Percentiles rank a stretch among this genome's conserved stretches.
phyloP scores from a whole-genome alignment of 1,140 invertebrate species.

The Cylas formicarius region DNA sequence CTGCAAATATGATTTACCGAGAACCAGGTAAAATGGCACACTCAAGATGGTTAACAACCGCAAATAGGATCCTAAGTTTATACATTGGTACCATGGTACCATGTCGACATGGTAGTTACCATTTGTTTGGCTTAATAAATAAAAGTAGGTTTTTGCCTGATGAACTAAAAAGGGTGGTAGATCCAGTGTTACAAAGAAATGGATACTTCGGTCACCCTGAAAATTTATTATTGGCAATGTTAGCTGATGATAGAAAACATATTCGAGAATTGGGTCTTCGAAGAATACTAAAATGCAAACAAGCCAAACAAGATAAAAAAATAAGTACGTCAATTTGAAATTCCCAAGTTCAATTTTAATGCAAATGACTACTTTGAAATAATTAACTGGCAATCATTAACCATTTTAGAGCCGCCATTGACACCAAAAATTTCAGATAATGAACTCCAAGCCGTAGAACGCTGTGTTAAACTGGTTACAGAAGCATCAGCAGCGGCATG shows the following conservation, averaged over 20 bases:
- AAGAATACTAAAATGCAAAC: conserved; percentile 13
- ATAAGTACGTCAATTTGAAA: conserved; percentile 16
- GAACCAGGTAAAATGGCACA: conserved; percentile 23
- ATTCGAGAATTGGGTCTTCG: conserved; percentile 14
- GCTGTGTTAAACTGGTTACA: too few relatives aligned
- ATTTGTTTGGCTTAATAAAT: too few relatives aligned
- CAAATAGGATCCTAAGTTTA: conserved; percentile 11
- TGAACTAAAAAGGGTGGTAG: too few relatives aligned
- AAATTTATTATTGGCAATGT: too few relatives aligned
- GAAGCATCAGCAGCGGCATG: too few relatives aligned
- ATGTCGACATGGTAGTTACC: too few relatives aligned
- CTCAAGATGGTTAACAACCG: conserved; percentile 27
- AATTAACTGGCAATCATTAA: conserved; percentile 18
- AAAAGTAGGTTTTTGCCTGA: too few relatives aligned
- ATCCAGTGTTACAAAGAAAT: too few relatives aligned
- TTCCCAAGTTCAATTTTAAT: conserved; percentile 17
- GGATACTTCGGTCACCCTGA: too few relatives aligned
- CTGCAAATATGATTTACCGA: conserved; percentile 4
- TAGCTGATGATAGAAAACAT: conserved; percentile 15
- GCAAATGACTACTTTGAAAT: conserved; percentile 18
- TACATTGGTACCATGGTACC: background rate
- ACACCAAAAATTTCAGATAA: conserved; percentile 3
- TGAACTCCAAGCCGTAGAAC: conserved; percentile 12
- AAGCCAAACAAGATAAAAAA: conserved; percentile 8
- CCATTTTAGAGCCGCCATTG: conserved; percentile 16